These are phyloP conservation scores for Cosmopolites sordidus DNA, from an alignment of 2,888 invertebrate species.

Conservation along the genomic window DNA sequence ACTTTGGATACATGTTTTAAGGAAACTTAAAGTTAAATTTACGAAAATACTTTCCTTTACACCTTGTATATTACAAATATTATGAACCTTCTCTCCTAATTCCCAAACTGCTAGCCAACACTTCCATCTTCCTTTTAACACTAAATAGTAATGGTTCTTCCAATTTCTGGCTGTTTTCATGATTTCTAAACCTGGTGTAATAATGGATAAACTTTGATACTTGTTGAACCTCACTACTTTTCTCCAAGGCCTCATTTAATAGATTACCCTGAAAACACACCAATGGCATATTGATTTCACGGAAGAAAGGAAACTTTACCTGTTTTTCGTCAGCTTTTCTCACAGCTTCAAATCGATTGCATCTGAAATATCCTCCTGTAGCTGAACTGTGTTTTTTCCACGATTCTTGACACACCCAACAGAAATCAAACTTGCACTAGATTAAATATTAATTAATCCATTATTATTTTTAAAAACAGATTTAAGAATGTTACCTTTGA, in stretches of 20 bases:
- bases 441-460: constrained; percentile 22
- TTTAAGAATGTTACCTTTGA: constrained; percentile 53
- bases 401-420: constrained; percentile 68
- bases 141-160: constrained; percentile 59
- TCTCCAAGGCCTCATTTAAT: constrained; percentile 56
- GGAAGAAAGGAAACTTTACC: constrained; percentile 5
- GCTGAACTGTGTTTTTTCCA: constrained; percentile 68
- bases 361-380: constrained; percentile 65
- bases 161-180: constrained; percentile 60
- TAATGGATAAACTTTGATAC: constrained; percentile 63
- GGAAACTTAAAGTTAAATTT: too few species aligned
- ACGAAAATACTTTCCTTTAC: too few species aligned
- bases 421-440: constrained; percentile 67
- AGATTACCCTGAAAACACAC: constrained; percentile 47
- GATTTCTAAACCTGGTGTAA: constrained; percentile 61
- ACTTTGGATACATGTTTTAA: too few species aligned
- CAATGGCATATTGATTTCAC: neutral
- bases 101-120: constrained; percentile 53
- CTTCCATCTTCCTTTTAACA: constrained; percentile 60
- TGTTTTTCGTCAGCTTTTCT: constrained; percentile 60
- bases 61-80: too few species aligned
- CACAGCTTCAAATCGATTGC: constrained; percentile 58
- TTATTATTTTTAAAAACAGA: too few species aligned
- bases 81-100: constrained; percentile 45
- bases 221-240: constrained; percentile 58